Base-by-base conservation (phyloP, 1,140 invertebrate species). In the Hyphantria cunea region DNA sequence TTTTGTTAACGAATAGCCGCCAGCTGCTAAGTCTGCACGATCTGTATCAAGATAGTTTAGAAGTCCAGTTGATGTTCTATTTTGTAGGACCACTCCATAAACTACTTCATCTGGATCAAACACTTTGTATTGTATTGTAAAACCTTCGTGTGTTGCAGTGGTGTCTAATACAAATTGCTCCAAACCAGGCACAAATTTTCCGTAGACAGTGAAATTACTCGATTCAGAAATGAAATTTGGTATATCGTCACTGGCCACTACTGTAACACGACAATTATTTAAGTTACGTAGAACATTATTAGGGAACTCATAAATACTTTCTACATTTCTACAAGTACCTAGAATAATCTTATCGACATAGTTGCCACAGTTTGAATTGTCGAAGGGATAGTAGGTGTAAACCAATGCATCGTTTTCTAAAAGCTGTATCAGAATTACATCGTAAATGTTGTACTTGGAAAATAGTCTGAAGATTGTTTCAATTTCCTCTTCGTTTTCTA, bases 151-250 rank as follows among this genome's bases (percentile, higher is more conserved):
- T 13, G 54, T 42, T 11, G 73, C 69, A 41, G 80, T 66, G 8
- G 41, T 74, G 3, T 69, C 52, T 8, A 82, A 32, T 25, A 82
- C 12, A 64, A 63, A 77, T 52, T 82, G 74, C 54, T 82, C 80
- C 11, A 76, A 42, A 9, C 78, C 78, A 39, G 54, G 14, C 1
- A 78, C 33, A 25, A 49, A 50, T 49, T 68, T 58, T 8, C 74
- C 70, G 13, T 51, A 56, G 1, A 66, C 50, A 14, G 50, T 58
- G 44, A 66, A 70, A 34, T 71, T 68, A 13, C 54, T 72, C 31
- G 63, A 53, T 37, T 55, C 41, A 0, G 64, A 59, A 37, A 78
- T 76, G 32, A 78, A 56, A 32, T 70, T 68, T 45, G 78, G 76
- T 37, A 68, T 50, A 37, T 76, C 66, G 59, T 76, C 68, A 32